These are phyloP conservation scores for Mobula hypostoma DNA, from an alignment of 2,113 vertebrate genomes.

Conservation along the genomic window DNA sequence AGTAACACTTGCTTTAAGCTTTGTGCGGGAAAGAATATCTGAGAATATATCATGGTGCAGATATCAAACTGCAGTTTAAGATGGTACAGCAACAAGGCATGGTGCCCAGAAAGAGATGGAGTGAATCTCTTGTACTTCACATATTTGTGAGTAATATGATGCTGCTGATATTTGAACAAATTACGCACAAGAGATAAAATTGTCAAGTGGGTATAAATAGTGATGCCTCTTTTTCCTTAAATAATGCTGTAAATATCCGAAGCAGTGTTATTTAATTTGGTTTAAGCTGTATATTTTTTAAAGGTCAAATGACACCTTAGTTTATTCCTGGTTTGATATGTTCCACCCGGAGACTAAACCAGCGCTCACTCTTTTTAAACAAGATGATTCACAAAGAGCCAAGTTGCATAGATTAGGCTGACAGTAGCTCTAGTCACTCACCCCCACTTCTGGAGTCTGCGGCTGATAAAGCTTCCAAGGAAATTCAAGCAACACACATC, in stretches of 20 bases:
- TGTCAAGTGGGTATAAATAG: background rate
- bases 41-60: background rate
- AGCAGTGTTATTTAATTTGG: background rate
- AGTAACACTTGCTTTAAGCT: background rate
- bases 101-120: background rate
- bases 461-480: background rate
- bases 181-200: background rate
- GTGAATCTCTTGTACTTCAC: no score
- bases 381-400: background rate
- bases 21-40: background rate
- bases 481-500: no score
- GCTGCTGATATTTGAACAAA: background rate
- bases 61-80: background rate
- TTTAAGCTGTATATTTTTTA: constrained; percentile 9
- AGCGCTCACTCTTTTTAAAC: constrained; percentile 11
- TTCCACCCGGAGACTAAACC: constrained; percentile 8
- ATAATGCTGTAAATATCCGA: background rate
- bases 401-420: background rate
- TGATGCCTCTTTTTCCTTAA: background rate
- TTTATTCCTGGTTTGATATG: background rate
- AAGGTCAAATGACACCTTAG: background rate
- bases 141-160: background rate
- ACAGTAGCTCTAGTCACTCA: background rate
- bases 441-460: background rate
- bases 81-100: background rate